phyloP scores from a whole-genome alignment of 2,113 vertebrate genomes.

The Actenoides hombroni region DNA sequence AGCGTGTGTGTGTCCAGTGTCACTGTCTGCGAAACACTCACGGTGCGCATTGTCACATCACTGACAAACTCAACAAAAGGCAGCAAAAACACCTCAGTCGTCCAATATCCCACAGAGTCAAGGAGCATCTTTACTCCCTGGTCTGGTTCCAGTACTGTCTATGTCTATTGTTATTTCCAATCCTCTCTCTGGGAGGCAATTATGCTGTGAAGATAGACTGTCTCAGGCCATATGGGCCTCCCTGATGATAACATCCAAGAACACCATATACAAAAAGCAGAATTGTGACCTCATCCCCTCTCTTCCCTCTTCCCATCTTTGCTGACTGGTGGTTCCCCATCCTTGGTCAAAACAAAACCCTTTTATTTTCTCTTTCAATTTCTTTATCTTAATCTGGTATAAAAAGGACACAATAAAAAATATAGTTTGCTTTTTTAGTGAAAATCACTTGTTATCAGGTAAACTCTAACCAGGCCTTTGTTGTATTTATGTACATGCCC shows the following conservation, averaged over 20 bases:
- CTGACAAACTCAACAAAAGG: background rate
- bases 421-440: background rate
- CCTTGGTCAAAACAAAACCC: background rate
- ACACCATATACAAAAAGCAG: background rate
- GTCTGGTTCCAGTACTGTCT: background rate
- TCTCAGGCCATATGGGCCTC: background rate
- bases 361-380: background rate
- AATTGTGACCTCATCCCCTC: background rate
- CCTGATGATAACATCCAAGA: background rate
- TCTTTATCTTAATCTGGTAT: background rate
- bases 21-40: background rate
- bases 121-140: background rate
- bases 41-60: background rate
- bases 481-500: background rate
- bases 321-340: background rate
- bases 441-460: background rate
- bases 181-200: background rate
- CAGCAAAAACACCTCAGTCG: background rate
- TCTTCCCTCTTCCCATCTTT: background rate
- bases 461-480: background rate
- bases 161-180: background rate
- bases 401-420: background rate
- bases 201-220: background rate
- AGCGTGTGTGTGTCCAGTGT: background rate
- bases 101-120: background rate